Evolutionary conservation across 2,797 vertebrate genomes (phyloP), one percentile per base, ranked within the genome.

Genomic region (Geotrypetes seraphini): DNA sequence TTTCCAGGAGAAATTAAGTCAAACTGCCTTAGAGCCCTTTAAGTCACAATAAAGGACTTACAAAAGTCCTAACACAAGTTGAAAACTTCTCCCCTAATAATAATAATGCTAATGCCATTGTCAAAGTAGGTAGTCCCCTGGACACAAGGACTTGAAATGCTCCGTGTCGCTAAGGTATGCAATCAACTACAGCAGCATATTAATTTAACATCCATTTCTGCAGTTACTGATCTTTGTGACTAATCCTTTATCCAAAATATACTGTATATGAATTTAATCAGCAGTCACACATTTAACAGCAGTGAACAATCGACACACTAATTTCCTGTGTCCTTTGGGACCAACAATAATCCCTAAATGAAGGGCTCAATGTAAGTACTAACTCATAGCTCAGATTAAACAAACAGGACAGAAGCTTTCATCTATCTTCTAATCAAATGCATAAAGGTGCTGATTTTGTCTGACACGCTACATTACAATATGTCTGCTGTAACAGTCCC

Each of bases 321-420:
- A 74, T 78, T 78, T 72, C 47, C 52, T 62, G 44, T 58, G 60
- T 76, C 73, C 75, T 78, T 71, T 43, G 29, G 71, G 77, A 75
- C 75, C 52, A 57, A 44, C 31, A 35, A 46, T 12, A 50, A 57
- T 52, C 38, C 53, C 37, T 42, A 51, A 74, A 73, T 63, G 73
- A 79, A 73, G 79, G 67, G 78, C 76, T 71, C 66, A 63, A 50
- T 61, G 60, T 80, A 83, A 83, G 78, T 76, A 78, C 60, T 67
- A 71, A 70, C 73, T 76, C 29, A 66, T 71, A 74, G 77, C 80
- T 76, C 75, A 80, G 73, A 80, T 73, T 75, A 79, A 81, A 77
- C 85, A 81, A 81, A 79, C 63, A 73, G 65, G 78, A 81, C 81
- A 76, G 85, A 79, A 80, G 66, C 60, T 63, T 80, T 72, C 75